These are phyloP conservation scores for Urechis unicinctus DNA, from an alignment of 2,888 invertebrate species.

Conservation along the genomic window DNA sequence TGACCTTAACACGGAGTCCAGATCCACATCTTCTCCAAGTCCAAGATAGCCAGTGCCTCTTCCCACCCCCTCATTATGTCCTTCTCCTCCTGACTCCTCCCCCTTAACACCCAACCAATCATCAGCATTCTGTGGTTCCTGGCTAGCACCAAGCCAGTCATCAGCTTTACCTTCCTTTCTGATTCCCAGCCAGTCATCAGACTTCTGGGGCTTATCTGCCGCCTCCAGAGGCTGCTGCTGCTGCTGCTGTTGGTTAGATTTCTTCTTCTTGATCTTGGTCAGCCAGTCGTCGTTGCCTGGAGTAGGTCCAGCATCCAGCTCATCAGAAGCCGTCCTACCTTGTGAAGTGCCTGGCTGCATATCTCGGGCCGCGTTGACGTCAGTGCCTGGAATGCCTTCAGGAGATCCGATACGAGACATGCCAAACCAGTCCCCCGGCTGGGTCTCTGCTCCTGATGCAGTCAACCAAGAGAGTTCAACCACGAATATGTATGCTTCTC, in stretches of 20 bases:
- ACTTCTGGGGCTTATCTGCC: neutral
- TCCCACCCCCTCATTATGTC: neutral
- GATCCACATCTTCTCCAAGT: conserved; percentile 25
- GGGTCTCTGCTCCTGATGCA: conserved; percentile 2
- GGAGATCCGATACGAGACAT: conserved; percentile 18
- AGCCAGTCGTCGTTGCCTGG: neutral
- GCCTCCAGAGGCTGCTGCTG: too few species aligned
- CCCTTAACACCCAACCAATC: conserved; percentile 14
- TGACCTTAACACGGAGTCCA: neutral
- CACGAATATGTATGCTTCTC: too few species aligned
- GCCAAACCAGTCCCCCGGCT: conserved; percentile 20
- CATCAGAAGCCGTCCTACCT: neutral
- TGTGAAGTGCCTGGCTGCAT: too few species aligned
- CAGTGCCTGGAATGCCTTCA: conserved; percentile 1
- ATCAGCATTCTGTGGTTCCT: conserved; percentile 9
- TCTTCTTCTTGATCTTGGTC: neutral
- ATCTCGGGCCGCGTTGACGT: neutral
- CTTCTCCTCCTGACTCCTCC: neutral
- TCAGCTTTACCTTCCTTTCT: too few species aligned
- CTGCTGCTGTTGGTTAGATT: too few species aligned
- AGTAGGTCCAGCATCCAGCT: neutral
- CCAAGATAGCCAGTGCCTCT: conserved; percentile 22
- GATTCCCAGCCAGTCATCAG: conserved; percentile 7
- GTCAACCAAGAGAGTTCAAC: neutral
- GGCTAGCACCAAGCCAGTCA: too few species aligned